A percentile compares a stretch with the other conserved stretches of the same genome.
Conservation (phyloP, 1,140 invertebrate species). For the Anastrepha ludens region DNA sequence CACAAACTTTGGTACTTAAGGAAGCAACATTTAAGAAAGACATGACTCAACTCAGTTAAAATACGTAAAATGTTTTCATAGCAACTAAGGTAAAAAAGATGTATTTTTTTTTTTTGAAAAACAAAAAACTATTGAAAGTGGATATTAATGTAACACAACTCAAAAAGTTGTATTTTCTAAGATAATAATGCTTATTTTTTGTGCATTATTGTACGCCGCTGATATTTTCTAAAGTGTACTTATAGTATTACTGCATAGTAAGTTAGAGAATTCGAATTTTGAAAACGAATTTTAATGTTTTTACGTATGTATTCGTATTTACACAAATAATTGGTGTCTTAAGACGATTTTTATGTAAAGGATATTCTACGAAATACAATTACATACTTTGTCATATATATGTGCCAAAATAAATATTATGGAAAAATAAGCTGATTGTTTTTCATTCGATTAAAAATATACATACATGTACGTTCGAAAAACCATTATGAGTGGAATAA, state of each 20-base stretch:
- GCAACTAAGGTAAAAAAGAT: not conserved
- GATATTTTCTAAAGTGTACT: slow-evolving; percentile 67
- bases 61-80: not conserved
- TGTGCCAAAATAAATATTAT: slow-evolving; percentile 16
- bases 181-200: not conserved
- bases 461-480: too few species aligned
- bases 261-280: not conserved
- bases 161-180: not conserved
- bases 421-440: not conserved
- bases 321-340: slow-evolving; percentile 19
- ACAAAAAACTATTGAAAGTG: not conserved
- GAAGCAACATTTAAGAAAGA: not conserved
- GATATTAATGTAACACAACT: slow-evolving; percentile 25
- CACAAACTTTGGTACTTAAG: not conserved
- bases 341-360: not conserved
- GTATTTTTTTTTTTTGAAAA: not conserved
- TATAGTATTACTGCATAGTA: slow-evolving; percentile 67
- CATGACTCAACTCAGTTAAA: slow-evolving; percentile 23
- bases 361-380: slow-evolving; percentile 7
- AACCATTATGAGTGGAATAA: too few species aligned
- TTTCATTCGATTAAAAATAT: not conserved
- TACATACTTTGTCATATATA: slow-evolving; percentile 33
- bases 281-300: slow-evolving; percentile 43
- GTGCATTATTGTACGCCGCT: not conserved
- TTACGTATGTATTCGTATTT: slow-evolving; percentile 31